Conservation (phyloP, 37 sponge, comb jelly and placozoan species). For the Cliona cf. orientalis region DNA sequence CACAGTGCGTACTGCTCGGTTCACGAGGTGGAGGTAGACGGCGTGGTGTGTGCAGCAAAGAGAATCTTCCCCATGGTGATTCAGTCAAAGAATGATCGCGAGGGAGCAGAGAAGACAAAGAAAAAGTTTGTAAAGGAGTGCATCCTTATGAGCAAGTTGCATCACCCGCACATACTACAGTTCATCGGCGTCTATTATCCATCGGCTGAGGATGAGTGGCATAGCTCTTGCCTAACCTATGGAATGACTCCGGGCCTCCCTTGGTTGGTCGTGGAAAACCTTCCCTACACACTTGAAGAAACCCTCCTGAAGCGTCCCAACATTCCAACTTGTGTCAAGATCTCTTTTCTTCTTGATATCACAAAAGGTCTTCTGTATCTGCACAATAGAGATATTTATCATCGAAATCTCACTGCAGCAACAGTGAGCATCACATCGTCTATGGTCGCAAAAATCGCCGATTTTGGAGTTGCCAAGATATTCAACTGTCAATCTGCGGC, state of each 20-base stretch:
- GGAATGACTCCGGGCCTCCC: neutral
- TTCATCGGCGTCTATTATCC: slow-evolving; percentile 39
- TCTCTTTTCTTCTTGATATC: slow-evolving; percentile 41
- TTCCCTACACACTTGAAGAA: slow-evolving; percentile 21
- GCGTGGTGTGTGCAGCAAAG: slow-evolving; percentile 47
- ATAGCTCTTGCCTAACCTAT: neutral
- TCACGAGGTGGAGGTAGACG: slow-evolving; percentile 33
- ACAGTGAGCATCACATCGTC: slow-evolving; percentile 50
- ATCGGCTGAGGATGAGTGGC: neutral
- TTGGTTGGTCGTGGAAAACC: slow-evolving; percentile 48
- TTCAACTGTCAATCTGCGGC: slow-evolving; percentile 6
- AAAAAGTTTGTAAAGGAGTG: slow-evolving; percentile 30
- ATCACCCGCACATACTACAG: slow-evolving; percentile 69
- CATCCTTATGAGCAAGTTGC: slow-evolving; percentile 31
- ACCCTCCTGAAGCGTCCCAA: neutral
- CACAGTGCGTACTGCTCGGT: slow-evolving; percentile 34
- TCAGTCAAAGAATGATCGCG: neutral
- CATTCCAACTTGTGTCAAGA: slow-evolving; percentile 30
- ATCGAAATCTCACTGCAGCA: slow-evolving; percentile 60
- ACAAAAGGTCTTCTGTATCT: slow-evolving; percentile 55
- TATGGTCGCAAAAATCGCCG: slow-evolving; percentile 61
- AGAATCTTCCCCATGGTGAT: slow-evolving; percentile 14
- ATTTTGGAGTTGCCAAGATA: slow-evolving; percentile 63
- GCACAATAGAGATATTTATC: slow-evolving; percentile 54
- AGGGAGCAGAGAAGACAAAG: neutral